Conservation (phyloP, 2,797 vertebrate species). For the Spinibarbus caldwelli region DNA sequence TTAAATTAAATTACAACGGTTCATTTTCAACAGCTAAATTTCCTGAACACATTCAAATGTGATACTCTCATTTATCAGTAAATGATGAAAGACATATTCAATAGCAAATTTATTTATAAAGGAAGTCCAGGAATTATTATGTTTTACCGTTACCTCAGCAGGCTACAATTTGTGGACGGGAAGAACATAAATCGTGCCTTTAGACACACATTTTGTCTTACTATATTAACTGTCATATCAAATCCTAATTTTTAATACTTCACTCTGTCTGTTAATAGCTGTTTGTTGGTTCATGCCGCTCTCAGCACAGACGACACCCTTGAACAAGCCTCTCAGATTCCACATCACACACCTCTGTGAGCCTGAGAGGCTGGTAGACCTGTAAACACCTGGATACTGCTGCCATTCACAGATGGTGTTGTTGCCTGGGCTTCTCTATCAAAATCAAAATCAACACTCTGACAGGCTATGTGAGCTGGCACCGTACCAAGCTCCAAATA, state of each 20-base stretch:
- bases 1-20: background rate
- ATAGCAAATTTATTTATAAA: background rate
- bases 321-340: conserved; percentile 38
- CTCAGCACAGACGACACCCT: background rate
- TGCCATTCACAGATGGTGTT: conserved; percentile 67
- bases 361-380: conserved; percentile 35
- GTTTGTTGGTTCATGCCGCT: background rate
- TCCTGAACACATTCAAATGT: background rate
- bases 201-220: background rate
- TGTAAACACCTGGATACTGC: conserved; percentile 71
- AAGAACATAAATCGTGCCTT: background rate
- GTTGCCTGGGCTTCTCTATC: conserved; percentile 67
- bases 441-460: conserved; percentile 62
- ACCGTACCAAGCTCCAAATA: conserved; percentile 65
- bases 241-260: background rate
- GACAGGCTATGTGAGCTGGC: conserved; percentile 56
- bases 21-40: background rate
- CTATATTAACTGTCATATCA: background rate
- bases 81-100: background rate
- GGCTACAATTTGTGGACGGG: background rate
- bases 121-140: no score
- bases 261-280: background rate
- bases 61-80: background rate
- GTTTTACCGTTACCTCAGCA: background rate
- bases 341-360: conserved; percentile 16